These are phyloP conservation scores for Oenanthe melanoleuca DNA, from an alignment of 2,113 vertebrate genomes.

Conservation along the genomic window DNA sequence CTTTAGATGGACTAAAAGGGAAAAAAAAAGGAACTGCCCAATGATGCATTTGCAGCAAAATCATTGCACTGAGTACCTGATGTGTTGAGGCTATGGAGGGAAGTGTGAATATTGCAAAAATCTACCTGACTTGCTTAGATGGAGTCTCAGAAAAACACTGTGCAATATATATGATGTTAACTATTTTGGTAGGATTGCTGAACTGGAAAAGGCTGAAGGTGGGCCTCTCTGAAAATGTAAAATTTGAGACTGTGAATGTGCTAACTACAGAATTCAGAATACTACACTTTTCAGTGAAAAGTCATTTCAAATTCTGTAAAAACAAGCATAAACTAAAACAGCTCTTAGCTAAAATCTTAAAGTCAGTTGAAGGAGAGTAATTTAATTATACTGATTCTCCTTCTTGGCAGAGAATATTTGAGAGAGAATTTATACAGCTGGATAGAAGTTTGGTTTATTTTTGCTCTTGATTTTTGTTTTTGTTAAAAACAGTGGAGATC, in stretches of 20 bases:
- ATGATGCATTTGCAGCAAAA: background rate
- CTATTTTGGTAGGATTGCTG: background rate
- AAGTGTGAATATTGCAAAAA: background rate
- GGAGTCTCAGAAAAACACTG: background rate
- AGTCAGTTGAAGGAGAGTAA: background rate
- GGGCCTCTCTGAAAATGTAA: background rate
- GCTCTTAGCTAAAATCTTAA: background rate
- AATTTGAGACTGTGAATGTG: background rate
- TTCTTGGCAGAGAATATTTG: slow-evolving; percentile 16
- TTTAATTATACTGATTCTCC: slow-evolving; percentile 7
- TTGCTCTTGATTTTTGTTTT: slow-evolving; percentile 31
- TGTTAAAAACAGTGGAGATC: slow-evolving; percentile 44
- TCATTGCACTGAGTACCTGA: background rate
- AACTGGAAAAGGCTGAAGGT: background rate
- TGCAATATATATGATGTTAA: background rate
- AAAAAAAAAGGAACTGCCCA: background rate
- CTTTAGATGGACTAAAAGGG: background rate
- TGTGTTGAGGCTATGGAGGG: background rate
- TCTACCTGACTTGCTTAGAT: background rate
- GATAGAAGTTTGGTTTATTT: slow-evolving; percentile 39
- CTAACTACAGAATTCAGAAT: background rate
- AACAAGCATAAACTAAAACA: background rate
- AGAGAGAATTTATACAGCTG: slow-evolving; percentile 43
- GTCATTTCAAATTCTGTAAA: background rate
- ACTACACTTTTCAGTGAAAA: background rate